Conservation (phyloP, 2,888 invertebrate species). For the Urechis unicinctus region DNA sequence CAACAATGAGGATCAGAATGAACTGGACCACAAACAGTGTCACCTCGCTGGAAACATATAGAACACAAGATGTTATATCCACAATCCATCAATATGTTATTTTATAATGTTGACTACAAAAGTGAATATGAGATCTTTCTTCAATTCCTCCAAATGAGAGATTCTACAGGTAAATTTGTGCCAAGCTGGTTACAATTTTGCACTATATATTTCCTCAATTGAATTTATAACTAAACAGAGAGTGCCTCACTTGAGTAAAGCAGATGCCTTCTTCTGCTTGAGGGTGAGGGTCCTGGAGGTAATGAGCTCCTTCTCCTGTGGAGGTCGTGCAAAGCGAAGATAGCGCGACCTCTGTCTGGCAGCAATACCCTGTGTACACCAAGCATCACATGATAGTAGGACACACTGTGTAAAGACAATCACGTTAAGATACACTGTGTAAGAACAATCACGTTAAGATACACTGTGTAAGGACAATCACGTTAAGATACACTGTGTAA, state of each 20-base stretch:
- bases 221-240: neutral
- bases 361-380: slow-evolving; percentile 41
- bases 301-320: slow-evolving; percentile 45
- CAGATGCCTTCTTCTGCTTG: slow-evolving; percentile 41
- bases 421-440: too few relatives aligned
- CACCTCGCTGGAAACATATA: slow-evolving; percentile 22
- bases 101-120: too few relatives aligned
- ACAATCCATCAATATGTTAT: too few relatives aligned
- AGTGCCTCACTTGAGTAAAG: slow-evolving; percentile 31
- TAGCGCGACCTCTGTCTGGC: slow-evolving; percentile 46
- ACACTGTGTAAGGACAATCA: neutral
- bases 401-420: too few relatives aligned
- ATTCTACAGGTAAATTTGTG: too few relatives aligned
- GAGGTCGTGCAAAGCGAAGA: slow-evolving; percentile 45
- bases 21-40: slow-evolving; percentile 24
- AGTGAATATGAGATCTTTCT: too few relatives aligned
- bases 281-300: slow-evolving; percentile 42
- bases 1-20: slow-evolving; percentile 34
- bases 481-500: too few relatives aligned
- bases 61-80: neutral
- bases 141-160: too few relatives aligned
- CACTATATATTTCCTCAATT: neutral
- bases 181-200: too few relatives aligned
- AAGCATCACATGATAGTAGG: too few relatives aligned
- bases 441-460: neutral